phyloP scores from a whole-genome alignment of 2,797 vertebrate genomes.

The Sebastes iracundus region DNA sequence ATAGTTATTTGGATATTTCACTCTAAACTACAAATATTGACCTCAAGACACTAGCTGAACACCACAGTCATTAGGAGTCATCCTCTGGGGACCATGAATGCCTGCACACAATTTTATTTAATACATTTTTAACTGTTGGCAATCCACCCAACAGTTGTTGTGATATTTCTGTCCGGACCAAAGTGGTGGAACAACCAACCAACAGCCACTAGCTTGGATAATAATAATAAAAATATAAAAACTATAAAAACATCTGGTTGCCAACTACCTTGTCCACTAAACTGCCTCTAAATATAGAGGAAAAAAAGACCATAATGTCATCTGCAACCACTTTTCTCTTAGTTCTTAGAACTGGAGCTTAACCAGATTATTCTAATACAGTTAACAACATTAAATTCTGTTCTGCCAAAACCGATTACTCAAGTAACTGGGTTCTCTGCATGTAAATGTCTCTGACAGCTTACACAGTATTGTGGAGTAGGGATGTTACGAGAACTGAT shows the following conservation, averaged over 20 bases:
- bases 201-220: not conserved
- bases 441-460: not conserved
- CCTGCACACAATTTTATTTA: not conserved
- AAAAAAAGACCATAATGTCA: not conserved
- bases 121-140: accelerated
- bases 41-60: not conserved
- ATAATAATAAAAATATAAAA: not conserved
- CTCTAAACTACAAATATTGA: not conserved
- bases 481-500: no score
- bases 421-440: not conserved
- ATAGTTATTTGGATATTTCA: not conserved
- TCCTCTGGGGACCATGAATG: not conserved
- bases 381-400: not conserved
- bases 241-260: not conserved
- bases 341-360: not conserved
- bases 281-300: not conserved
- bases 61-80: not conserved
- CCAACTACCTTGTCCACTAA: not conserved
- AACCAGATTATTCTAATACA: not conserved
- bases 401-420: not conserved
- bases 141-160: not conserved
- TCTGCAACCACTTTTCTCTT: not conserved
- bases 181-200: not conserved
- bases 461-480: not conserved
- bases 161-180: not conserved